A percentile compares a stretch with the other conserved stretches of the same genome.
These are phyloP conservation scores for Phenganax subtilis DNA, from an alignment of 92 coral and sea anemone genomes.

Conservation along the genomic window DNA sequence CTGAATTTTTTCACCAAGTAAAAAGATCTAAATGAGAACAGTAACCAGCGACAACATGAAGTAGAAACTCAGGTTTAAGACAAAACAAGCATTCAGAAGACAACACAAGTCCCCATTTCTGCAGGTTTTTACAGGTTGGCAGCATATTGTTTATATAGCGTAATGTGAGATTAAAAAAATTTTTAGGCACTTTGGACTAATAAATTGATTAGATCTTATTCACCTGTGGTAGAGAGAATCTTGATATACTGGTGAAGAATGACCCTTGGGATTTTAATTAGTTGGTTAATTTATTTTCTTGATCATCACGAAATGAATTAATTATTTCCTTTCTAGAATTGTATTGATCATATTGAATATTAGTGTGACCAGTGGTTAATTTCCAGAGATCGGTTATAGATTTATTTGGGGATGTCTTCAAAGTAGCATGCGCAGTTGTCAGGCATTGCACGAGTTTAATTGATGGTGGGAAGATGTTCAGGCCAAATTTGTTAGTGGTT, in stretches of 20 bases:
- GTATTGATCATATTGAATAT: too few relatives aligned
- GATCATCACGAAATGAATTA: too few relatives aligned
- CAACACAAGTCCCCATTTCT: not conserved
- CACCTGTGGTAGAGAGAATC: not conserved
- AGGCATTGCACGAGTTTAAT: too few relatives aligned
- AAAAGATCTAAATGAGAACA: not conserved
- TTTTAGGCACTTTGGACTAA: not conserved
- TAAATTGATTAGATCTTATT: not conserved
- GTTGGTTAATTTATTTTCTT: too few relatives aligned
- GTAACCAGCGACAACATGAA: not conserved
- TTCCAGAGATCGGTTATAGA: too few relatives aligned
- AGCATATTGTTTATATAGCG: not conserved
- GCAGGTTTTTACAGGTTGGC: constrained; percentile 7
- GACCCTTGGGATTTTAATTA: too few relatives aligned
- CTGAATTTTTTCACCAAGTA: not conserved
- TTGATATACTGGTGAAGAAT: not conserved
- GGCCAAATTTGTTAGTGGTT: too few relatives aligned
- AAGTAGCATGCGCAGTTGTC: too few relatives aligned
- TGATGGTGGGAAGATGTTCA: too few relatives aligned
- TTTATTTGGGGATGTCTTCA: too few relatives aligned
- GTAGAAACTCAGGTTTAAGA: not conserved
- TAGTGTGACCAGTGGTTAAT: too few relatives aligned
- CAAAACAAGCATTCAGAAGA: not conserved
- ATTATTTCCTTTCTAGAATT: too few relatives aligned
- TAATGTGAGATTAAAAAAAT: not conserved